Conservation (phyloP, 2,888 invertebrate species). For the Acanthopleura granulata region DNA sequence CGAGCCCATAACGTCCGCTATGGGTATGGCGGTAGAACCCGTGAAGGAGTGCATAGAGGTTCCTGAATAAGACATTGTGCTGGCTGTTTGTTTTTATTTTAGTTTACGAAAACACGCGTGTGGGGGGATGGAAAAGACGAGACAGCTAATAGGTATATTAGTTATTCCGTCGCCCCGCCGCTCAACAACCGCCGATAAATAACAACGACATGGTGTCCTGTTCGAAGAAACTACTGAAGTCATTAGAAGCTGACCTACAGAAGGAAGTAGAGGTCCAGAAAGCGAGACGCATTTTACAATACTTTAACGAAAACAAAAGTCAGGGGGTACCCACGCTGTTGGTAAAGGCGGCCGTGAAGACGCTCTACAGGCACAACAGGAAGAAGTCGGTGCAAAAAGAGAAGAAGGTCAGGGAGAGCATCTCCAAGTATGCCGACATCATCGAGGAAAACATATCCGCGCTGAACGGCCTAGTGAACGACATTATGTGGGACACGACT, state of each 20-base stretch:
- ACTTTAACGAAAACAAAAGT: not conserved
- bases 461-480: not conserved
- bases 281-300: not conserved
- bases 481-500: not conserved
- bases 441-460: not conserved
- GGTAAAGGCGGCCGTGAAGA: not conserved
- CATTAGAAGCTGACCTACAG: not conserved
- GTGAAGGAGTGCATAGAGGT: constrained; percentile 4
- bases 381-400: not conserved
- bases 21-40: not conserved
- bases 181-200: no score
- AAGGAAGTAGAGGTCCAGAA: not conserved
- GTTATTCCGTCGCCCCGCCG: no score
- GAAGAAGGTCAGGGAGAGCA: not conserved
- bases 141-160: no score
- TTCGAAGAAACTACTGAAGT: not conserved
- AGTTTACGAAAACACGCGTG: not conserved
- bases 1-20: not conserved
- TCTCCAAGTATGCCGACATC: not conserved
- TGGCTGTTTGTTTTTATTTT: no score
- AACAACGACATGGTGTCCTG: not conserved
- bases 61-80: not conserved
- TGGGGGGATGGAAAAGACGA: not conserved
- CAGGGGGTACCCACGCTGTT: not conserved
- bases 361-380: not conserved